These are phyloP conservation scores for Echinarachnius parma DNA, from an alignment of 53 echinoderm and acorn worm species.

Conservation along the genomic window DNA sequence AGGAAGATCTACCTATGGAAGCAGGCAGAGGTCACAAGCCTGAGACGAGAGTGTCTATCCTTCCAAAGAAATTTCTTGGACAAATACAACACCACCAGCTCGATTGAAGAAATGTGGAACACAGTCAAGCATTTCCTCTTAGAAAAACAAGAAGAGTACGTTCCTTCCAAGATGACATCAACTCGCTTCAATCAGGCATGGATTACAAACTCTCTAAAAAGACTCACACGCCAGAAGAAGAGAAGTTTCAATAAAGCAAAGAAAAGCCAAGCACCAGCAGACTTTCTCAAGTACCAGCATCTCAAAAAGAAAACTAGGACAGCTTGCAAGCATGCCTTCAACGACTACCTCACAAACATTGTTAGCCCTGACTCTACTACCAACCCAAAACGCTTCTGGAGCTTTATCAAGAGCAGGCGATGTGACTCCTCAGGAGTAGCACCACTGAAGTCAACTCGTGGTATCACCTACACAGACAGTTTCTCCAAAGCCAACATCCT, in stretches of 20 bases:
- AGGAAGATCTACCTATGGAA: no score
- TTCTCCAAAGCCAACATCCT: conserved; percentile 34
- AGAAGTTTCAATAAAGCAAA: conserved; percentile 9
- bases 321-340: conserved; percentile 11
- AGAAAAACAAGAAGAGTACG: no score
- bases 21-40: no score
- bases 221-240: conserved; percentile 33
- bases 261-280: not conserved
- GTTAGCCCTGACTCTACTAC: conserved; percentile 28
- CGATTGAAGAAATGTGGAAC: no score
- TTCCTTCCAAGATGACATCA: conserved; percentile 26
- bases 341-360: conserved; percentile 9
- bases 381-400: conserved; percentile 51
- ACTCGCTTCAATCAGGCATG: conserved; percentile 42
- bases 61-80: no score
- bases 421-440: conserved; percentile 47
- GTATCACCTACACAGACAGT: conserved; percentile 23
- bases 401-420: conserved; percentile 47
- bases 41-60: no score
- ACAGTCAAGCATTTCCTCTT: no score
- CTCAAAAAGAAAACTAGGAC: conserved; percentile 29
- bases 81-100: no score
- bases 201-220: conserved; percentile 34
- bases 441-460: conserved; percentile 26
- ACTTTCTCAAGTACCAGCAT: not conserved